phyloP scores from a whole-genome alignment of 1,140 invertebrate species.

The Steinernema feltiae region DNA sequence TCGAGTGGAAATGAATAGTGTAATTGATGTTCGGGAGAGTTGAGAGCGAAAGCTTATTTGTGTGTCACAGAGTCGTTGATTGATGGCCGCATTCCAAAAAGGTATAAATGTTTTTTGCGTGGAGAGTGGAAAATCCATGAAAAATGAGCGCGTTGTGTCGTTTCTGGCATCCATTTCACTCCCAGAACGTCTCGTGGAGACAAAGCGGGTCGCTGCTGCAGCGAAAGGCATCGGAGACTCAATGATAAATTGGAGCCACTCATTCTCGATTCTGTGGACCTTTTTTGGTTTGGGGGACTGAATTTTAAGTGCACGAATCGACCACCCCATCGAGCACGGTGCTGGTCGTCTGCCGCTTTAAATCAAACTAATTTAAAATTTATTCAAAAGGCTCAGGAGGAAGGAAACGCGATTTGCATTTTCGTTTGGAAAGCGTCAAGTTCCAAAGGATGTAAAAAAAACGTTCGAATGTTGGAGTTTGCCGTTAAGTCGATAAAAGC shows the following conservation, averaged over 20 bases:
- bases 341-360: not conserved
- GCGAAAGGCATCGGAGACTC: not conserved
- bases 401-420: not conserved
- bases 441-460: too few relatives aligned
- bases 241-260: slow-evolving; percentile 12
- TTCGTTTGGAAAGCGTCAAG: too few relatives aligned
- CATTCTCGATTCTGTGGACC: not conserved
- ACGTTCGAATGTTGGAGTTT: not conserved
- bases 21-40: not conserved
- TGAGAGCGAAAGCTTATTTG: not conserved
- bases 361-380: not conserved
- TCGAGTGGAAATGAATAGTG: not conserved
- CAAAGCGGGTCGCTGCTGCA: not conserved
- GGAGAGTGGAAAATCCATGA: not conserved
- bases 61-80: not conserved
- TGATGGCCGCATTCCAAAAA: not conserved
- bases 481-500: not conserved
- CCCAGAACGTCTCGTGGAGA: not conserved
- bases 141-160: not conserved
- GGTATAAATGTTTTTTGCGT: not conserved
- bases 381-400: not conserved
- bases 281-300: not conserved
- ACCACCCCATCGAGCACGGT: not conserved
- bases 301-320: not conserved
- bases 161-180: not conserved